Conservation (phyloP, 2,888 invertebrate species). For the Seira ritae region DNA sequence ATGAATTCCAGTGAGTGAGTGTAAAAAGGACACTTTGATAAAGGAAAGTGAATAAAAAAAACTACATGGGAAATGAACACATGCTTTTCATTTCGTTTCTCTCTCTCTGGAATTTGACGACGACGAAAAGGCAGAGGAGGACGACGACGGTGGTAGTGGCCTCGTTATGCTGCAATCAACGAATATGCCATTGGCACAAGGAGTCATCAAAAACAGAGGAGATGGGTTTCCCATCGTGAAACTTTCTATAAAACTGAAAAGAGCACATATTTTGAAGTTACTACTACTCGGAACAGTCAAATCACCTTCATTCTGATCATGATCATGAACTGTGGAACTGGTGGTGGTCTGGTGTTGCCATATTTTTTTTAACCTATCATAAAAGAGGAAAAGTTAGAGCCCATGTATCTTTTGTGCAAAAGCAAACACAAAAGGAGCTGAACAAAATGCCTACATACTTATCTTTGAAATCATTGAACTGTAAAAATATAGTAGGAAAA, state of each 20-base stretch:
- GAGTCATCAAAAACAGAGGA: constrained; percentile 29
- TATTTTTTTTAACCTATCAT: no score
- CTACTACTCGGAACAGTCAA: not conserved
- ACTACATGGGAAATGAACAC: constrained; percentile 59
- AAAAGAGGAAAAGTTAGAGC: no score
- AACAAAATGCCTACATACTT: no score
- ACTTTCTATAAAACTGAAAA: constrained; percentile 15
- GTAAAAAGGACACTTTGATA: constrained; percentile 6
- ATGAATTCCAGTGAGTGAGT: not conserved
- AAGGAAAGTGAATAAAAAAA: constrained; percentile 10
- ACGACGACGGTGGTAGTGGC: not conserved
- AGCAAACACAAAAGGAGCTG: no score
- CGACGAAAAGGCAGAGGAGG: constrained; percentile 1
- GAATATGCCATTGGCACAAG: constrained; percentile 46
- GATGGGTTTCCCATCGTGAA: constrained; percentile 11
- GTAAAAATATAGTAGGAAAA: no score
- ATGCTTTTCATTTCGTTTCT: constrained; percentile 50
- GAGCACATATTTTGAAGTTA: not conserved
- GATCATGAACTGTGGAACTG: not conserved
- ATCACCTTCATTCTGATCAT: constrained; percentile 3
- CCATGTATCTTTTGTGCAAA: no score
- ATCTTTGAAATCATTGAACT: no score
- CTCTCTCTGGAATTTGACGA: constrained; percentile 15
- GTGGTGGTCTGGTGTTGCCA: no score
- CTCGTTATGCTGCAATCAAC: constrained; percentile 55